Percentiles rank a stretch among this genome's conserved stretches.
phyloP scores from a whole-genome alignment of 2,113 vertebrate species.

The Brachionichthys hirsutus region DNA sequence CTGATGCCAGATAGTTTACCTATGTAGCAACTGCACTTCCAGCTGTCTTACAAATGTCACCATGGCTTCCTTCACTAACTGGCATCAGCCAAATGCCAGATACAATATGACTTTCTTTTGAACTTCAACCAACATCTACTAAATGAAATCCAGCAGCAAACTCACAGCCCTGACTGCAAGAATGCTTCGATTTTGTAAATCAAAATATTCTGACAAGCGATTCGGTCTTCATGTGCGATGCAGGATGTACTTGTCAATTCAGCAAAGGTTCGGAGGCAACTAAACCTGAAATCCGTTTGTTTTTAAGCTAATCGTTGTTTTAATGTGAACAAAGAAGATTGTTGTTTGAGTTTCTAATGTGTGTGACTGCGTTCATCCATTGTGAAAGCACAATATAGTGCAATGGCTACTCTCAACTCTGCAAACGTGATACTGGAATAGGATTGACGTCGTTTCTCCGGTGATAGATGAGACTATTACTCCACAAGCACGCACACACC shows the following conservation, averaged over 20 bases:
- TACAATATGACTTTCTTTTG: not conserved
- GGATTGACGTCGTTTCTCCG: not conserved
- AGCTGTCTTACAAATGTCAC: not conserved
- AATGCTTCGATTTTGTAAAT: constrained; percentile 7
- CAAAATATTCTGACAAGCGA: constrained; percentile 1
- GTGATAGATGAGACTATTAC: constrained; percentile 24
- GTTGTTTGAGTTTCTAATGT: too few species aligned
- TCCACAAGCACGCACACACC: constrained; percentile 16
- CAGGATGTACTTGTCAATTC: not conserved
- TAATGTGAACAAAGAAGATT: too few species aligned
- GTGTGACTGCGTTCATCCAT: too few species aligned
- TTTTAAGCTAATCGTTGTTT: not conserved
- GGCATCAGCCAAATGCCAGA: not conserved
- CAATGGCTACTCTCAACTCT: too few species aligned
- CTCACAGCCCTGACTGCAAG: not conserved
- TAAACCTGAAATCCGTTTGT: not conserved
- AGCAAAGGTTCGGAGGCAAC: too few species aligned
- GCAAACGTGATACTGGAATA: not conserved
- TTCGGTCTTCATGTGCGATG: constrained; percentile 7
- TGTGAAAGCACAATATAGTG: not conserved
- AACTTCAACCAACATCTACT: not conserved
- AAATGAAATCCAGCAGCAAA: not conserved
- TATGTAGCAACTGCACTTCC: constrained; percentile 5
- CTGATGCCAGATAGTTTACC: not conserved
- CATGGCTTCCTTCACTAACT: not conserved